These are phyloP conservation scores for Euura lappo DNA, from an alignment of 1,140 invertebrate species.

Conservation along the genomic window DNA sequence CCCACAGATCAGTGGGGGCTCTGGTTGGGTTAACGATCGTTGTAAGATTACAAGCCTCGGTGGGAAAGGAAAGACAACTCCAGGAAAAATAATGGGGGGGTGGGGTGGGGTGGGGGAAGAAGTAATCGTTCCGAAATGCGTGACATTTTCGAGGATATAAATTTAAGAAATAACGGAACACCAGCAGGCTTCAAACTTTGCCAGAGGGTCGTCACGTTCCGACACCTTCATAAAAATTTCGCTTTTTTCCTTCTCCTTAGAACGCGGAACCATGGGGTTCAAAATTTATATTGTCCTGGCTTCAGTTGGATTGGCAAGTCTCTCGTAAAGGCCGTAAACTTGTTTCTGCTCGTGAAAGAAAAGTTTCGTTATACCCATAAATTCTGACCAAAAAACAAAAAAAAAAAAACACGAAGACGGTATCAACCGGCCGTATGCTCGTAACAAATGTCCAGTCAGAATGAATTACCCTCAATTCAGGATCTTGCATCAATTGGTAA, in stretches of 20 bases:
- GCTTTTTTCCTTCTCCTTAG: neutral
- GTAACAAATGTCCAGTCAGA: neutral
- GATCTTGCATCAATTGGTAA: neutral
- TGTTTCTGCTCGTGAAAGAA: neutral
- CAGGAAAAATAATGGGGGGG: neutral
- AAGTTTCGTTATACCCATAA: neutral
- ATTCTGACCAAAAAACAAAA: neutral
- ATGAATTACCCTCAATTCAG: neutral
- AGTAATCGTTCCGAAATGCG: neutral
- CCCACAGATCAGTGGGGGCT: neutral
- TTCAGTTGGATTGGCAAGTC: neutral
- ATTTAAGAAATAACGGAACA: neutral
- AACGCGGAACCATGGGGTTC: neutral
- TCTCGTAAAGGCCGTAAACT: neutral
- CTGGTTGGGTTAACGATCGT: too few species aligned
- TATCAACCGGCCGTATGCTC: neutral
- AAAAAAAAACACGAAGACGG: neutral
- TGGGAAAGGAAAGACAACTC: neutral
- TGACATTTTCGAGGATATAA: constrained; percentile 5
- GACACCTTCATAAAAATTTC: constrained; percentile 3
- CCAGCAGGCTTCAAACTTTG: neutral
- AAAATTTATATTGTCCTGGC: constrained; percentile 1
- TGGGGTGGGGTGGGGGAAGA: neutral
- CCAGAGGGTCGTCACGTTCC: constrained; percentile 2
- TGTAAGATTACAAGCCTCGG: neutral